A percentile compares a stretch with the other conserved stretches of the same genome.
Evolutionary conservation across 2,113 vertebrate genomes (phyloP).

Genomic region (Leptosomus discolor): DNA sequence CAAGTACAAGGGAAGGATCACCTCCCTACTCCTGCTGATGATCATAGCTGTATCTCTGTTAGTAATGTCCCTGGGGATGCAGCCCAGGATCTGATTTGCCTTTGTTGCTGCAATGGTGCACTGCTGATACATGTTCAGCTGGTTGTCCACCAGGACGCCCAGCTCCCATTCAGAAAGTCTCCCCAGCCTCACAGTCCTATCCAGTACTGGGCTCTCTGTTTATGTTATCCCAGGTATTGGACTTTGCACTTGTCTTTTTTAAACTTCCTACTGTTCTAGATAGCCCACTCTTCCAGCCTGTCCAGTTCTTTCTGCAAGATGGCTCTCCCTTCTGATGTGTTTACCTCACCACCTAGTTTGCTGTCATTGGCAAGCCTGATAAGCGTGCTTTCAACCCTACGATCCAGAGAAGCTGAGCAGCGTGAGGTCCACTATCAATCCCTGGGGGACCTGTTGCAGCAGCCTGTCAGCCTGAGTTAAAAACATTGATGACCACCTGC

Average conservation of each 20-base stretch:
- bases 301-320: background rate
- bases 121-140: background rate
- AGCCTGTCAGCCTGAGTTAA: background rate
- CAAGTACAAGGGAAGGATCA: no score
- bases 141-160: background rate
- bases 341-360: background rate
- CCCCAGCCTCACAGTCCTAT: background rate
- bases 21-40: no score
- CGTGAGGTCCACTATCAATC: accelerated
- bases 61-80: background rate
- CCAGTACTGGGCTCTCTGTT: background rate
- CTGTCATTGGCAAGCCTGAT: background rate
- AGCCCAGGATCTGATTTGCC: background rate
- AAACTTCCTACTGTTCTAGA: background rate
- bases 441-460: background rate
- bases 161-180: background rate
- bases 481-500: background rate
- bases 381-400: background rate
- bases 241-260: background rate
- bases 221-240: background rate
- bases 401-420: background rate
- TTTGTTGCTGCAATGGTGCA: background rate
- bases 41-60: background rate
- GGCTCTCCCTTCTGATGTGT: accelerated
- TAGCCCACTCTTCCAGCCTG: background rate